Evolutionary conservation across 2,797 vertebrate genomes (phyloP), one percentile per base, ranked within the genome.

Genomic region (Acanthornis magna): DNA sequence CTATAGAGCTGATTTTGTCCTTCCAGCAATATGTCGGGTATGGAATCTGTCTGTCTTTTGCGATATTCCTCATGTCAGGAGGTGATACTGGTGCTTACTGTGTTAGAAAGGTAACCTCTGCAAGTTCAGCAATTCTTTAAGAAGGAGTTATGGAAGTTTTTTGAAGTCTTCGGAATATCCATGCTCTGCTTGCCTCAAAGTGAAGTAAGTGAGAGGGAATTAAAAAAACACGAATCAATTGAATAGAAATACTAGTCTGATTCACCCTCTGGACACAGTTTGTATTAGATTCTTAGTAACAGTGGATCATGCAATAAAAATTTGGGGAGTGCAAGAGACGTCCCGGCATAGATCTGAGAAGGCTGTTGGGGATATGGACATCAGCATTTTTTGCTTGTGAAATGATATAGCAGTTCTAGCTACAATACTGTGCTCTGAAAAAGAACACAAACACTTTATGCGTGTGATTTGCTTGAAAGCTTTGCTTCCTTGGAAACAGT

Each of bases 401-500:
- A 94, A 67, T 79, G 65, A 91, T 89, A 62, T 27, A 75, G 74
- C 36, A n/a, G 36, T 92, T 93, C 68, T 81, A 86, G 40, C 76
- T 90, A 74, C 43, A 50, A 23, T 89, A 34, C 4, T 89, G 86
- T 89, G 61, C 50, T 60, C 91, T 93, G 65, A 78, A 92, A 66
- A 94, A 62, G 66, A 92, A 11, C 67, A 91, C 27, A 55, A 86
- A 78, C 83, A 85, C 77, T 72, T 30, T 73, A 77, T 86, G 89
- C 94, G 75, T 63, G 94, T 92, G 93, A 92, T 95, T 96, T 96
- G 80, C 96, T 97, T 97, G 97, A 95, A 58, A 94, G 51, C 89
- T 96, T 97, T 97, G 96, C 95, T 96, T 97, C 96, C 85, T 97
- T 96, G 96, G 95, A 96, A 96, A 88, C 73, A 88, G 82, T 85